Evolutionary conservation across 2,888 invertebrate species (phyloP).

Genomic region (Molorchus minor): DNA sequence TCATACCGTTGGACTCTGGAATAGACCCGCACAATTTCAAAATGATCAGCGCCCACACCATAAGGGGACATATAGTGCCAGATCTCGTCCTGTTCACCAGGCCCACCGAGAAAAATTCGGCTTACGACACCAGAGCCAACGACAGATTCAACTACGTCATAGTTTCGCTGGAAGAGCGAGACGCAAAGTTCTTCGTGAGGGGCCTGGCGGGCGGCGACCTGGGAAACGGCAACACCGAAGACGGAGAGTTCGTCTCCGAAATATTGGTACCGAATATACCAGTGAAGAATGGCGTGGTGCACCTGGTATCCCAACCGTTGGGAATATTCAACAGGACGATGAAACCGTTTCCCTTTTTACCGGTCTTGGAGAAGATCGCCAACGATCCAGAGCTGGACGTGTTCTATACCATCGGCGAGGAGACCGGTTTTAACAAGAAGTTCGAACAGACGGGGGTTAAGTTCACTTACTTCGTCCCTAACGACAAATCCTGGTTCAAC

Average conservation of each 20-base stretch:
- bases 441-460: slow-evolving; percentile 71
- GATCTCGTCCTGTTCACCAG: slow-evolving; percentile 85
- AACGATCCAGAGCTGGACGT: slow-evolving; percentile 85
- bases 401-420: slow-evolving; percentile 77
- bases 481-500: slow-evolving; percentile 84
- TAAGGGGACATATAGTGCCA: slow-evolving; percentile 88
- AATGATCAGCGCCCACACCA: slow-evolving; percentile 80
- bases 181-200: slow-evolving; percentile 76
- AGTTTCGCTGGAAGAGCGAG: slow-evolving; percentile 75
- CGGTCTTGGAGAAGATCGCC: slow-evolving; percentile 80
- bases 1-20: slow-evolving; percentile 87
- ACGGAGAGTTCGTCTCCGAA: slow-evolving; percentile 84
- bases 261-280: slow-evolving; percentile 89
- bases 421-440: slow-evolving; percentile 77
- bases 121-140: slow-evolving; percentile 81
- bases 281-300: slow-evolving; percentile 90
- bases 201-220: slow-evolving; percentile 69
- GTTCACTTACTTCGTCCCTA: slow-evolving; percentile 90
- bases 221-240: slow-evolving; percentile 57
- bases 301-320: slow-evolving; percentile 87
- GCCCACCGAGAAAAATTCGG: slow-evolving; percentile 75
- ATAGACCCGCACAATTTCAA: slow-evolving; percentile 71
- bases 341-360: slow-evolving; percentile 85
- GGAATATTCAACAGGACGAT: slow-evolving; percentile 87
- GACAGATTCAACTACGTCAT: slow-evolving; percentile 83